Base-by-base conservation (phyloP, 2,113 vertebrate species). In the Pampusana beccarii region DNA sequence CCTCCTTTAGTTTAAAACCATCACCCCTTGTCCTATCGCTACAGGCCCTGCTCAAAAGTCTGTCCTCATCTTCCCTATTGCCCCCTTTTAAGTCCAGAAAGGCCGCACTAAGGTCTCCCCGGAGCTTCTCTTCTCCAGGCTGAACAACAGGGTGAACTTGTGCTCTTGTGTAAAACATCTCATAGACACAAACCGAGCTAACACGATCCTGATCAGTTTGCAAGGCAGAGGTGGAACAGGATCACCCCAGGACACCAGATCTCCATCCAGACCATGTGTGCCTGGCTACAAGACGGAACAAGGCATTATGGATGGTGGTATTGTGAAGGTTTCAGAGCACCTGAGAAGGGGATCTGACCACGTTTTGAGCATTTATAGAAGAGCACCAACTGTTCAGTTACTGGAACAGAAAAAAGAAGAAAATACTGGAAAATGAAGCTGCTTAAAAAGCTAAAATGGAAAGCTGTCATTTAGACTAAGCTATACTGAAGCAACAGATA, bases 231-330 rank as follows among this genome's bases (percentile, higher is more conserved):
- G 14, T 31, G 58, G 62, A 60, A 75, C 26, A 12, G 20, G 57
- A 75, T 36, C 26, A 16, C 21, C 23, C 19, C 19, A 18, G 25
- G 79, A 54, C 28, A 44, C 31, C 3, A 1, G 5, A 80, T 31
- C n/a, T 33, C 50, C 17, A 14, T 24, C 46, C 34, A 12, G 65
- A 44, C 0, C 5, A 34, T 1, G 25, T 2, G 9, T 17, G 16
- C 57, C 18, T 20, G 57, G 71, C 29, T 20, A 14, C 3, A 24
- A 56, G 34, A 61, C 19, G 51, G 36, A n/a, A 77, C 16, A 72
- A 54, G 54, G 17, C 10, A 10, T 2, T 11, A 5, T 0, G 1
- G 29, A 24, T 19, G 36, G 50, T 15, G 1, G 0, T 40, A 36
- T 9, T 13, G 9, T 23, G 50, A 36, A 74, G 16, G 17, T 24